phyloP scores from a whole-genome alignment of 37 sponge, comb jelly and placozoan genomes.

The Mnemiopsis leidyi region DNA sequence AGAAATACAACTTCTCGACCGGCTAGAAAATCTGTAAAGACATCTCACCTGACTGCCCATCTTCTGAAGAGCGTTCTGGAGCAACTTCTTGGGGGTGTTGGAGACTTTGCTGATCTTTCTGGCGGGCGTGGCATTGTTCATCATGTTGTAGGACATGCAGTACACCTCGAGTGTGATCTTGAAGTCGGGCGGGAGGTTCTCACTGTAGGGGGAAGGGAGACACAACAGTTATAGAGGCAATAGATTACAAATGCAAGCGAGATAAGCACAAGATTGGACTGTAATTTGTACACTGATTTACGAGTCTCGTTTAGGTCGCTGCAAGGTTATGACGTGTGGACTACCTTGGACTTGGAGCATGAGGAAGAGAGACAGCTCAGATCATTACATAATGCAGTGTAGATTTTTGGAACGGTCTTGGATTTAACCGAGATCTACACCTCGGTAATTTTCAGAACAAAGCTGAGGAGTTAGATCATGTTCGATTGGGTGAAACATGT shows the following conservation, averaged over 20 bases:
- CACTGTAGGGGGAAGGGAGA: conserved; percentile 17
- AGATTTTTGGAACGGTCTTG: too few relatives aligned
- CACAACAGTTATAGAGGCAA: background rate
- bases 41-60: background rate
- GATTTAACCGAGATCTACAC: too few relatives aligned
- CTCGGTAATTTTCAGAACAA: too few relatives aligned
- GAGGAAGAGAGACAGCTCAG: too few relatives aligned
- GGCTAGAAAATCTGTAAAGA: background rate
- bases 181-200: conserved; percentile 49
- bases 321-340: background rate
- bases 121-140: conserved; percentile 38
- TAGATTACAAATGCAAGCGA: background rate
- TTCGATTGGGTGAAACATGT: background rate
- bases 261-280: background rate
- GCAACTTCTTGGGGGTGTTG: conserved; percentile 36
- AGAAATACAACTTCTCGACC: too few relatives aligned
- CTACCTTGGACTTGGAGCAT: background rate
- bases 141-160: conserved; percentile 62
- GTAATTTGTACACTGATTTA: background rate
- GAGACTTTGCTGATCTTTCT: background rate
- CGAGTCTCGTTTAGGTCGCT: background rate
- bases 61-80: conserved; percentile 35
- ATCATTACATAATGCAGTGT: background rate
- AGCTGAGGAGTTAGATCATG: background rate
- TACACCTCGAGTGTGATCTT: conserved; percentile 50